These are phyloP conservation scores for Actinia tenebrosa DNA, from an alignment of 64 coral and sea anemone genomes.

Conservation along the genomic window DNA sequence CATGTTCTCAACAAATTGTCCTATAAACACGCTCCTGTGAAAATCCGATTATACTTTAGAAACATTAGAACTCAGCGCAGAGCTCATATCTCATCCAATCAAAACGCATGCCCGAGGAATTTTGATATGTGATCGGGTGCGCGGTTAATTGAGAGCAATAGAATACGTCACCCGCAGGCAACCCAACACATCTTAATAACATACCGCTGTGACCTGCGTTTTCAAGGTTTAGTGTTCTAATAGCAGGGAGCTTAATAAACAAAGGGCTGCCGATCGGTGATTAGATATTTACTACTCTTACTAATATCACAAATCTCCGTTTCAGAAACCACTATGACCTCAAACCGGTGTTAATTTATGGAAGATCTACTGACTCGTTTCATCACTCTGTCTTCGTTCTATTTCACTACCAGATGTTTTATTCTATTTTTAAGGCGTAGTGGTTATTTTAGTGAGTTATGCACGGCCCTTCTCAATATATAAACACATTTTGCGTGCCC, in stretches of 20 bases:
- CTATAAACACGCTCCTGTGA: neutral
- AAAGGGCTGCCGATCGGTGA: neutral
- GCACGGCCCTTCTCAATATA: neutral
- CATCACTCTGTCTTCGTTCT: neutral
- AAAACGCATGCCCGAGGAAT: neutral
- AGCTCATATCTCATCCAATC: neutral
- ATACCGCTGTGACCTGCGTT: neutral
- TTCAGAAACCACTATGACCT: neutral
- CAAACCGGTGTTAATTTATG: neutral
- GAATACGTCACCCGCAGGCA: neutral
- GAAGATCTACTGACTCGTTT: neutral
- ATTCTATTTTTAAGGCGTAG: neutral
- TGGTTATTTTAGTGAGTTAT: neutral
- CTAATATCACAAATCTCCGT: neutral
- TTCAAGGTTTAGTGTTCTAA: neutral
- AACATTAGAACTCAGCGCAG: neutral
- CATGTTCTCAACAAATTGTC: constrained; percentile 7
- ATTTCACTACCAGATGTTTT: neutral
- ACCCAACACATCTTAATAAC: neutral
- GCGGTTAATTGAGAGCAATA: neutral
- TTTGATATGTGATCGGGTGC: neutral
- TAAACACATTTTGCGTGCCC: too few relatives aligned
- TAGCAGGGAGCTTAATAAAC: neutral
- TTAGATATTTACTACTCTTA: neutral
- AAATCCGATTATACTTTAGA: neutral